phyloP scores from a whole-genome alignment of 2,888 invertebrate genomes.

The Drosophila maculinotata region DNA sequence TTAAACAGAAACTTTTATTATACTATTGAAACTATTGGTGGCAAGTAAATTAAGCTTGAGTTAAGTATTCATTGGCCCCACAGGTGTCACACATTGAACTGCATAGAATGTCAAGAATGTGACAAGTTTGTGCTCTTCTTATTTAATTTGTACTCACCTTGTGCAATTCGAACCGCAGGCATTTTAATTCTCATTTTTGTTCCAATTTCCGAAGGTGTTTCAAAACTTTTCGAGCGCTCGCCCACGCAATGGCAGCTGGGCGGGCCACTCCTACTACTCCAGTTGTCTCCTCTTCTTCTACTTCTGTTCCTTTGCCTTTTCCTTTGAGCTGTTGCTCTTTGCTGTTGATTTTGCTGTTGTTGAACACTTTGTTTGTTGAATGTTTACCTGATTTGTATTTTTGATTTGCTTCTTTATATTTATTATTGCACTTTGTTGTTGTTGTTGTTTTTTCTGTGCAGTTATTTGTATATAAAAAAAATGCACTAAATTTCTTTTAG shows the following conservation, averaged over 20 bases:
- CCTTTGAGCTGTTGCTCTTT: conserved; percentile 17
- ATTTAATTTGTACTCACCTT: conserved; percentile 91
- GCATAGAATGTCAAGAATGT: too few species aligned
- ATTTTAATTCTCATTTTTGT: conserved; percentile 98
- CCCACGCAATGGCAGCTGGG: conserved; percentile 58
- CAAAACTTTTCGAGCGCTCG: conserved; percentile 60
- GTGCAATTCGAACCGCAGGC: conserved; percentile 98
- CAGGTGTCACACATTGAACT: conserved; percentile 8
- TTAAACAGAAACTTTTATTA: too few species aligned
- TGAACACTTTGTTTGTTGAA: conserved; percentile 35
- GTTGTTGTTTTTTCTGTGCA: conserved; percentile 5
- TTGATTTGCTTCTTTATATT: conserved; percentile 15
- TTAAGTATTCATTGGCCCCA: background rate
- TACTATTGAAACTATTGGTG: background rate
- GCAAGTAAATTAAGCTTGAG: background rate
- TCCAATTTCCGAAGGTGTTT: conserved; percentile 73
- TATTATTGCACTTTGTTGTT: conserved; percentile 51
- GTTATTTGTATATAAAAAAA: conserved; percentile 11
- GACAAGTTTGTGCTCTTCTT: too few species aligned
- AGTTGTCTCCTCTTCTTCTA: conserved; percentile 6
- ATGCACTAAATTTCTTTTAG: conserved; percentile 25
- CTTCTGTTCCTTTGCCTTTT: conserved; percentile 5
- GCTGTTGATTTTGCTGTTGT: conserved; percentile 3
- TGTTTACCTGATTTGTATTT: conserved; percentile 30
- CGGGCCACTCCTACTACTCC: conserved; percentile 56